phyloP scores from a whole-genome alignment of 2,888 invertebrate genomes.

The Schizotus pectinicornis region DNA sequence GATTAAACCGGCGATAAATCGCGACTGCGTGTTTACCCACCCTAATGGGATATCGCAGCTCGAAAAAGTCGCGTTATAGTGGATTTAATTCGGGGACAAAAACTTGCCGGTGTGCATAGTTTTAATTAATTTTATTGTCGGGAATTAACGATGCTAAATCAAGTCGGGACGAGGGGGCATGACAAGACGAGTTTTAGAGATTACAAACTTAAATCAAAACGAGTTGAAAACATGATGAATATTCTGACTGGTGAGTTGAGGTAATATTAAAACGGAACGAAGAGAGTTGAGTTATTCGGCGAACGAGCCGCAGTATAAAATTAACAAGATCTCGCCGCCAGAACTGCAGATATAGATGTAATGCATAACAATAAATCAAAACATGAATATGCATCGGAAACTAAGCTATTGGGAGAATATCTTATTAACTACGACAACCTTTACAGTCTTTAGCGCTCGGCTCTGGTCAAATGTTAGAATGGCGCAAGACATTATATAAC shows the following conservation, averaged over 20 bases:
- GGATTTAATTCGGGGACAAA: no score
- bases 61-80: no score
- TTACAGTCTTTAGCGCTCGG: background rate
- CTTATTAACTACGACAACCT: slow-evolving; percentile 36
- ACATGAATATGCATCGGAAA: slow-evolving; percentile 47
- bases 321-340: slow-evolving; percentile 42
- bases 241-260: slow-evolving; percentile 63
- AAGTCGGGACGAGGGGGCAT: slow-evolving; percentile 4
- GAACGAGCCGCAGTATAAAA: slow-evolving; percentile 33
- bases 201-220: slow-evolving; percentile 26
- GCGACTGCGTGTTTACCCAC: slow-evolving; percentile 56
- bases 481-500: no score
- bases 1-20: slow-evolving; percentile 53
- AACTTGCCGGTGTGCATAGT: background rate
- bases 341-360: slow-evolving; percentile 46
- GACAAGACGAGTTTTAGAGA: slow-evolving; percentile 15
- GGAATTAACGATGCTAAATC: slow-evolving; percentile 9
- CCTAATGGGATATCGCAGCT: slow-evolving; percentile 51
- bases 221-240: slow-evolving; percentile 61
- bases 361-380: slow-evolving; percentile 50
- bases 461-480: no score
- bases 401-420: slow-evolving; percentile 43
- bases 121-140: slow-evolving; percentile 13
- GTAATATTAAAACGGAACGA: slow-evolving; percentile 30
- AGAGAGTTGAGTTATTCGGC: slow-evolving; percentile 19